Percentiles rank a stretch among this genome's conserved stretches.
phyloP scores from a whole-genome alignment of 2,113 vertebrate species.

The Aptenodytes forsteri region DNA sequence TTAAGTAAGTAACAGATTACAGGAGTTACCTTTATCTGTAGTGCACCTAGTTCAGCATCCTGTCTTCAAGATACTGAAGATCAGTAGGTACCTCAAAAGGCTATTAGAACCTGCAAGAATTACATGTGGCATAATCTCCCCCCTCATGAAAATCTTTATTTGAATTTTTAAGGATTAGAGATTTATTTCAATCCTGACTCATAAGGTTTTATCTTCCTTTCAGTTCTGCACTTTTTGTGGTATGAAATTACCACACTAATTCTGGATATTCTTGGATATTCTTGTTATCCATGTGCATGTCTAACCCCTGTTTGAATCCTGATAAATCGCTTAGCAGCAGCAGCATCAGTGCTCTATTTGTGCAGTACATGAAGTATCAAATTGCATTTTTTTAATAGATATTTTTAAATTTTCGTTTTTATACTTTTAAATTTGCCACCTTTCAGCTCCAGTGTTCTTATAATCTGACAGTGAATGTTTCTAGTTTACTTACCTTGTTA shows the following conservation, averaged over 20 bases:
- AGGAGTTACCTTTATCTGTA: neutral
- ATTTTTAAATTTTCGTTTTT: neutral
- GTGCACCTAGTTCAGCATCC: neutral
- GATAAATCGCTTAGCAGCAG: neutral
- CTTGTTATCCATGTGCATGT: neutral
- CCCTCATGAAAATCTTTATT: neutral
- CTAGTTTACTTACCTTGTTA: neutral
- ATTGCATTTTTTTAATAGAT: neutral
- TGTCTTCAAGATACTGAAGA: neutral
- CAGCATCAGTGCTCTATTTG: neutral
- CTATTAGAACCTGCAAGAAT: neutral
- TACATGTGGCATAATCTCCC: neutral
- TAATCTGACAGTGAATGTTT: neutral
- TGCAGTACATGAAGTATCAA: neutral
- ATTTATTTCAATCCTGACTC: neutral
- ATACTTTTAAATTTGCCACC: neutral
- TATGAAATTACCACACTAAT: neutral
- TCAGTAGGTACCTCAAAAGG: neutral
- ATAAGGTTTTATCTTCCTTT: neutral
- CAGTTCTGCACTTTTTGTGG: neutral
- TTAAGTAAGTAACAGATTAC: neutral
- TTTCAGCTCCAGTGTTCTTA: neutral
- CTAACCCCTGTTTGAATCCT: neutral
- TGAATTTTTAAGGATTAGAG: neutral
- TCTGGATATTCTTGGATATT: neutral